phyloP scores from a whole-genome alignment of 2,113 vertebrate genomes.

The Anguilla japonica region DNA sequence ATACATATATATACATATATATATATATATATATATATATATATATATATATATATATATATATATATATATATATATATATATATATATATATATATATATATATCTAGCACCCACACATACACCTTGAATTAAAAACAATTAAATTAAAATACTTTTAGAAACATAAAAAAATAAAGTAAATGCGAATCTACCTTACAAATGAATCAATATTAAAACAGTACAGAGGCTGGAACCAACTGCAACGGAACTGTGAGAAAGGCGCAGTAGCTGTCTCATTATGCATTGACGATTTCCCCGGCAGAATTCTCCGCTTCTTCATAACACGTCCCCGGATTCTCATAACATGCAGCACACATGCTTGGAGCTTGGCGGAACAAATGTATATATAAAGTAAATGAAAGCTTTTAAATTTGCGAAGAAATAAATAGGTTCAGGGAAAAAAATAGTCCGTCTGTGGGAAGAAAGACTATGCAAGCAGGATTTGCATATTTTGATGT shows the following conservation, averaged over 20 bases:
- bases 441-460: constrained; percentile 58
- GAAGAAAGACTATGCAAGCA: constrained; percentile 63
- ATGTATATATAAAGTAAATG: constrained; percentile 39
- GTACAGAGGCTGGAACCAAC: constrained; percentile 76
- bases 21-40: constrained; percentile 9
- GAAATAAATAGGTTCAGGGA: constrained; percentile 15
- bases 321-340: constrained; percentile 49
- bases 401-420: constrained; percentile 38
- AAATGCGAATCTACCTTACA: constrained; percentile 89
- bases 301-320: constrained; percentile 57
- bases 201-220: constrained; percentile 91
- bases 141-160: background rate
- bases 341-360: constrained; percentile 28
- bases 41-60: constrained; percentile 1
- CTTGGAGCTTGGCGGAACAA: constrained; percentile 55
- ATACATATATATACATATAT: background rate
- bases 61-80: constrained; percentile 11
- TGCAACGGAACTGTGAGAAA: constrained; percentile 65
- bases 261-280: constrained; percentile 70
- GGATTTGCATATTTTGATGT: constrained; percentile 89
- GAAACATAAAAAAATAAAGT: constrained; percentile 49
- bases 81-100: constrained; percentile 12
- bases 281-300: constrained; percentile 69
- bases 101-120: background rate
- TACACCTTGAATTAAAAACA: background rate